Conservation (phyloP, 2,888 invertebrate species). For the Synanthedon andrenaeformis region DNA sequence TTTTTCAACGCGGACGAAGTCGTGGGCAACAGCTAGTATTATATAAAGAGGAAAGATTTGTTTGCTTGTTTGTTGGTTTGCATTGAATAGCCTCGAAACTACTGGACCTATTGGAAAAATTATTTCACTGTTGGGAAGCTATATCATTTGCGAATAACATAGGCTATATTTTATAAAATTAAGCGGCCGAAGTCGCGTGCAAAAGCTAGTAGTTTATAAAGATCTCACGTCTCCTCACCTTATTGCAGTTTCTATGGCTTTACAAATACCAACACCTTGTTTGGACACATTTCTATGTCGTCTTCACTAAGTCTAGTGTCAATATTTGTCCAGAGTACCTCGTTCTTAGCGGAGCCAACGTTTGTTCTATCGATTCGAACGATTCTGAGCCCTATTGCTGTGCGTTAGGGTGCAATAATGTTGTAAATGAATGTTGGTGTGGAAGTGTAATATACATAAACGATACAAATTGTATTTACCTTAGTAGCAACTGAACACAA, state of each 20-base stretch:
- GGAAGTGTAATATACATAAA: background rate
- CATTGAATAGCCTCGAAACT: too few species aligned
- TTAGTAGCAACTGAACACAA: background rate
- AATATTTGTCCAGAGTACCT: constrained; percentile 55
- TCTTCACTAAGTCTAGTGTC: constrained; percentile 50
- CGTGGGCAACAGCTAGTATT: too few species aligned
- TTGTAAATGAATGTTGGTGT: background rate
- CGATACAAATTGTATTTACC: background rate
- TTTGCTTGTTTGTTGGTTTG: too few species aligned
- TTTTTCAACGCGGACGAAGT: too few species aligned
- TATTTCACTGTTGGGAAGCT: too few species aligned
- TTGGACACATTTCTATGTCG: constrained; percentile 54
- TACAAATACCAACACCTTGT: constrained; percentile 52
- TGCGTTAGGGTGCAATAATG: background rate
- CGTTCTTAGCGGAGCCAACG: constrained; percentile 23
- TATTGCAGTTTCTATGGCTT: constrained; percentile 49
- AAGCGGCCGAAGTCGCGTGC: too few species aligned
- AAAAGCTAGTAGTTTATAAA: too few species aligned
- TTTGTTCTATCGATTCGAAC: background rate
- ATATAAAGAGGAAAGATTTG: too few species aligned
- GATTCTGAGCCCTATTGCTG: background rate
- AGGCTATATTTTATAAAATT: too few species aligned
- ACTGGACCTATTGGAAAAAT: too few species aligned
- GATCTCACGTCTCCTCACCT: constrained; percentile 5
- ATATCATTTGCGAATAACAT: too few species aligned